phyloP scores from a whole-genome alignment of 2,888 invertebrate species.

The Macrophya alboannulata region DNA sequence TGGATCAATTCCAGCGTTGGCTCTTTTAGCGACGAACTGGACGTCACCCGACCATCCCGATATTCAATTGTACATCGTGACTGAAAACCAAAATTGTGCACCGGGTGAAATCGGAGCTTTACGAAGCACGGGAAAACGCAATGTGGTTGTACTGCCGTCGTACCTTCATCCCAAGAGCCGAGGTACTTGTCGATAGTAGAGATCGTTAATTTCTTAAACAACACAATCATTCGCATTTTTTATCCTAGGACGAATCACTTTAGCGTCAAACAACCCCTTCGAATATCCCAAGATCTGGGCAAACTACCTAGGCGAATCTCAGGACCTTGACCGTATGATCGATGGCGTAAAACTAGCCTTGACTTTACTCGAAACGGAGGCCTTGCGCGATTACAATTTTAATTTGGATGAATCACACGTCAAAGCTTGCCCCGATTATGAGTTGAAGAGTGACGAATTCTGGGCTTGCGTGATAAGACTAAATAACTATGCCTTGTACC shows the following conservation, averaged over 20 bases:
- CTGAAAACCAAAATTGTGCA: slow-evolving; percentile 67
- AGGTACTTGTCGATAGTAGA: slow-evolving; percentile 75
- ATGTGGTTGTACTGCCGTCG: too few species aligned
- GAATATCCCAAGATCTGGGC: slow-evolving; percentile 88
- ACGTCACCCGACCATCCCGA: too few species aligned
- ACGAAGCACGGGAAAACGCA: too few species aligned
- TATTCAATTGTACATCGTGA: too few species aligned
- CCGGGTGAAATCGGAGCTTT: too few species aligned
- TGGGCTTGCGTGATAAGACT: slow-evolving; percentile 82
- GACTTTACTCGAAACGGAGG: slow-evolving; percentile 82
- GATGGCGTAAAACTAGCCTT: slow-evolving; percentile 83
- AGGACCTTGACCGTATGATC: slow-evolving; percentile 84
- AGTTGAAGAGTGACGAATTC: slow-evolving; percentile 66
- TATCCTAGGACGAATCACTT: slow-evolving; percentile 80
- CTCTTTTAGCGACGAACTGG: too few species aligned
- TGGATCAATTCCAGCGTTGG: too few species aligned
- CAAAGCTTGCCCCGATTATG: slow-evolving; percentile 63
- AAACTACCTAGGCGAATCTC: slow-evolving; percentile 87
- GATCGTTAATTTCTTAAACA: slow-evolving; percentile 80
- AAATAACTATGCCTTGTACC: slow-evolving; percentile 90
- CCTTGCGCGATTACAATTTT: slow-evolving; percentile 68
- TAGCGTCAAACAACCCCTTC: slow-evolving; percentile 86
- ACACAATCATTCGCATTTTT: background rate
- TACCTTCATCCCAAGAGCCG: slow-evolving; percentile 68
- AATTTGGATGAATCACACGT: slow-evolving; percentile 45